phyloP scores from a whole-genome alignment of 2,888 invertebrate species.

The Lithophane semibrunnea region DNA sequence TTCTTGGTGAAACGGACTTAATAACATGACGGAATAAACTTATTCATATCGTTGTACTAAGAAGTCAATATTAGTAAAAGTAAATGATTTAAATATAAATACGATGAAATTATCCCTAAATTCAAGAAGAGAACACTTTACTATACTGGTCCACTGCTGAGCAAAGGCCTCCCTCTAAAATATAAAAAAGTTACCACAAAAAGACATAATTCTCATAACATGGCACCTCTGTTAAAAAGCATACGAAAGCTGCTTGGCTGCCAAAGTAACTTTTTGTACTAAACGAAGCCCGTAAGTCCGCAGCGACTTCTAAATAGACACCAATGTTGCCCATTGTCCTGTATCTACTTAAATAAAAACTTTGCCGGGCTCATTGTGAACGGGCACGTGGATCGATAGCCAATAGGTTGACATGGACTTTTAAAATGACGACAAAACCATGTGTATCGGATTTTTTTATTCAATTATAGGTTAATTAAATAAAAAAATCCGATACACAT shows the following conservation, averaged over 20 bases:
- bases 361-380: background rate
- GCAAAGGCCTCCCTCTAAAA: too few species aligned
- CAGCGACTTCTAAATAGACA: constrained; percentile 10
- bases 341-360: constrained; percentile 23
- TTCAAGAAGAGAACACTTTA: background rate
- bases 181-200: background rate
- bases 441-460: too few species aligned
- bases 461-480: too few species aligned
- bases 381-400: background rate
- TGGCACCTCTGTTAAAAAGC: background rate
- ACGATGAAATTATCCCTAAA: background rate
- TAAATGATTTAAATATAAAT: background rate
- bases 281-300: constrained; percentile 19
- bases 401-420: background rate
- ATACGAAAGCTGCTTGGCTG: background rate
- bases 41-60: background rate
- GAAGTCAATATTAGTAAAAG: constrained; percentile 11
- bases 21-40: too few species aligned
- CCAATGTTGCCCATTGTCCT: constrained; percentile 19
- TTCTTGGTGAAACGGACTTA: background rate
- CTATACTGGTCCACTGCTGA: too few species aligned
- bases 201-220: background rate
- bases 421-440: background rate
- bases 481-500: constrained; percentile 4
- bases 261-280: constrained; percentile 6